Evolutionary conservation across 2,113 vertebrate species (phyloP), one percentile per base, ranked within the genome.

Genomic region (Polypterus senegalus): DNA sequence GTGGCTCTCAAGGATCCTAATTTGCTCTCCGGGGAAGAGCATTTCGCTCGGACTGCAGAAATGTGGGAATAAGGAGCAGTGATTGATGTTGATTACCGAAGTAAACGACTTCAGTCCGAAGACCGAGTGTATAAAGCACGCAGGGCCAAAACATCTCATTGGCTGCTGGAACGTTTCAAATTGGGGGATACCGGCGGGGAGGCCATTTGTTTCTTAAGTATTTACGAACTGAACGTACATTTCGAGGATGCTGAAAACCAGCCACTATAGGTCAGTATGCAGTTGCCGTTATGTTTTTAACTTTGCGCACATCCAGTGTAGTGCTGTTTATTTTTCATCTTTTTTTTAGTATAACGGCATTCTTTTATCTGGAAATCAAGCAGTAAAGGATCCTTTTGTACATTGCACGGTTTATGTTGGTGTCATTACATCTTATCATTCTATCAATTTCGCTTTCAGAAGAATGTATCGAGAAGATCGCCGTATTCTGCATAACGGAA

Each of bases 61-160:
- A 79, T 48, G 63, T 69, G 69, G 67, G 74, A 73, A 77, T 84
- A 83, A 83, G 82, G 76, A 67, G 59, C 69, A 7, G 68, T 79
- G 81, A 83, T 84, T 73, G 81, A 86, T 83, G 76, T 68, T 79
- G 74, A 79, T 83, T 71, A 73, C 74, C 71, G 76, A 81, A 79
- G 88, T 79, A 86, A 83, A 82, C 68, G 83, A 69, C 75, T 77
- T 63, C 58, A 43, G 70, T 72, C 72, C 71, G 67, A 74, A 74
- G 70, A 75, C 72, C 71, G 73, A 54, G 61, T 60, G 63, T 60
- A 69, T 82, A 77, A 81, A 83, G 75, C 69, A 70, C 67, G 78
- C 72, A 69, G 72, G 65, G 71, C 67, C 73, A 63, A 69, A 66
- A 72, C 74, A 70, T 78, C 79, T 74, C 77, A 89, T 83, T 89